Evolutionary conservation across 2,113 vertebrate species (phyloP).

Genomic region (Lutjanus erythropterus): DNA sequence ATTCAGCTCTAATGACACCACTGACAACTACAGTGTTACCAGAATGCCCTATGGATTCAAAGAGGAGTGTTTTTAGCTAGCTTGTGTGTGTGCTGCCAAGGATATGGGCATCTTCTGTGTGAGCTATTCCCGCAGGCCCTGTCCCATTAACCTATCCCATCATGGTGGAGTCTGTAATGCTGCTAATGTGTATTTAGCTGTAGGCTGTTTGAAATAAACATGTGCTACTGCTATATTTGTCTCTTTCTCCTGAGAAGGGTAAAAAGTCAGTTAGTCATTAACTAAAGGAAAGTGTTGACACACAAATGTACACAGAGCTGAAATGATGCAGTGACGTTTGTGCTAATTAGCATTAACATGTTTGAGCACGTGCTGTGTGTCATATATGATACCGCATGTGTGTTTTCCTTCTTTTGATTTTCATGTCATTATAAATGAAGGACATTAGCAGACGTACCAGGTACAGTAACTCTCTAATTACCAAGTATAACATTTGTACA

Average conservation of each 20-base stretch:
- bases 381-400: background rate
- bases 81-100: slow-evolving; percentile 36
- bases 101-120: slow-evolving; percentile 47
- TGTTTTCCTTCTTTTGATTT: background rate
- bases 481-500: slow-evolving; percentile 24
- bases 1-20: slow-evolving; percentile 47
- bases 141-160: slow-evolving; percentile 75
- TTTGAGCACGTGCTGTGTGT: background rate
- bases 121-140: slow-evolving; percentile 60
- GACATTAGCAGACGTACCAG: slow-evolving; percentile 15
- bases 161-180: slow-evolving; percentile 43
- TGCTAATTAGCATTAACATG: background rate
- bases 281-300: slow-evolving; percentile 24
- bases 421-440: slow-evolving; percentile 6
- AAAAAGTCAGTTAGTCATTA: slow-evolving; percentile 48
- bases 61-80: slow-evolving; percentile 25
- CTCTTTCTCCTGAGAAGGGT: slow-evolving; percentile 46
- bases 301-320: slow-evolving; percentile 3
- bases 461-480: slow-evolving; percentile 43
- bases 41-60: slow-evolving; percentile 43
- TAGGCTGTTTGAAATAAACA: slow-evolving; percentile 77
- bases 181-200: slow-evolving; percentile 71
- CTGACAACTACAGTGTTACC: slow-evolving; percentile 40
- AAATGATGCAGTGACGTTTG: slow-evolving; percentile 1
- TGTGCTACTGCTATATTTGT: slow-evolving; percentile 65